phyloP scores from a whole-genome alignment of 2,888 invertebrate genomes.

The Polydrusus cervinus region DNA sequence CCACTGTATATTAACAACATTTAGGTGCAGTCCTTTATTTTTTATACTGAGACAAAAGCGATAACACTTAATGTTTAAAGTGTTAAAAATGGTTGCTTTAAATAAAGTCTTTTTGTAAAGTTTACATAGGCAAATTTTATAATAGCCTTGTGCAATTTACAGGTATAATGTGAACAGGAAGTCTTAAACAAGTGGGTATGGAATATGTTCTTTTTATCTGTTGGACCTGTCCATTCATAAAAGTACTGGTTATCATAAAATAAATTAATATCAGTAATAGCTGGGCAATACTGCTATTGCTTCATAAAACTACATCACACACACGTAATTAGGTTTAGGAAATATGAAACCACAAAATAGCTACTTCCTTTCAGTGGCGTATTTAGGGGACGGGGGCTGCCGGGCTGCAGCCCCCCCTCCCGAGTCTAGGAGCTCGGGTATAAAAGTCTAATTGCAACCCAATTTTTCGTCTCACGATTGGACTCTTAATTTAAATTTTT shows the following conservation, averaged over 20 bases:
- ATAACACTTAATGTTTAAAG: constrained; percentile 44
- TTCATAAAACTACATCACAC: no score
- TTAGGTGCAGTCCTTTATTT: constrained; percentile 43
- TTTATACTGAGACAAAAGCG: constrained; percentile 35
- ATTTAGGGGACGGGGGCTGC: no score
- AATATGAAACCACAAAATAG: no score
- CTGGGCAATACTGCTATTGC: no score
- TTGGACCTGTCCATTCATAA: neutral
- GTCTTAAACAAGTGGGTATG: neutral
- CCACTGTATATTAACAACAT: constrained; percentile 38
- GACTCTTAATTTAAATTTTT: no score
- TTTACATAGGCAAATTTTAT: constrained; percentile 25
- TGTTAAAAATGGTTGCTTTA: constrained; percentile 38
- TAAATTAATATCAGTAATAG: no score
- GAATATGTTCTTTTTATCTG: neutral
- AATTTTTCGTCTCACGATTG: no score
- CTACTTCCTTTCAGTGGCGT: no score
- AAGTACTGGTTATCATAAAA: neutral
- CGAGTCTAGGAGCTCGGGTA: no score
- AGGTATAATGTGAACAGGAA: constrained; percentile 3
- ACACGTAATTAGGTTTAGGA: no score
- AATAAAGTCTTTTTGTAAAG: constrained; percentile 19
- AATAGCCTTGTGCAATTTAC: constrained; percentile 19
- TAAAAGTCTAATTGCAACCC: no score
- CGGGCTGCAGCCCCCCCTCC: no score